Base-by-base conservation (phyloP, 2,888 invertebrate genomes). In the Diloba caeruleocephala region DNA sequence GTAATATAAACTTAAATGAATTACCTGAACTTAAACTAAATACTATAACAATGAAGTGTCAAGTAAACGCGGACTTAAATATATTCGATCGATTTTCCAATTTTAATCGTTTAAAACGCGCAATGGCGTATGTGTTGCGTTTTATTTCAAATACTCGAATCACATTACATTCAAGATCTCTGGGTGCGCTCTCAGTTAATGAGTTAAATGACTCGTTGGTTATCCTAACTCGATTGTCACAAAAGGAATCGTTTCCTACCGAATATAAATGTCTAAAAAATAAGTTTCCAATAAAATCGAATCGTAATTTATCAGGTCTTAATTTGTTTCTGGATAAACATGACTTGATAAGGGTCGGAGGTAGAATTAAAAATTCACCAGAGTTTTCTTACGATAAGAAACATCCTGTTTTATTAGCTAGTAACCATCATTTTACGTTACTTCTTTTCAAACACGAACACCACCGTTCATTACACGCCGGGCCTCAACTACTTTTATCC, bases 351-450 rank as follows among this genome's bases (percentile, higher is more conserved):
- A 3, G 23, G 1, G 23, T 23, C 1, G 28, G 28, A 6, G 28
- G 46, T n/a, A 31, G 46, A 31, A 9, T 38, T 3, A 2, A 4
- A 4, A 48, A 39, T 8, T 7, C 48, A 7, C 2, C 19, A 8
- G n/a, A 1, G 12, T 39, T 48, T 26, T n/a, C 5, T 19, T 32
- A 32, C n/a, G 23, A 42, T 15, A 31, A 34, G 7, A 34, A 44
- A 34, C 26, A 44, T 34, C 34, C 34, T 3, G 19, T 48, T 23
- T 21, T 46, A 31, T 38, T 46, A 6, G 37, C 29, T 10, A 38
- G 46, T 46, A 38, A 38, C 23, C 37, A 46, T 38, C 19, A 1
- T 2, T 46, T 46, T 10, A 31, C 46, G n/a, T 14, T 46, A 19
- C 5, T 0, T 21, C 31, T 46, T 7, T 38, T 46, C n/a, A 10